These are phyloP conservation scores for Naja naja DNA, from an alignment of 2,113 vertebrate species.

Conservation along the genomic window DNA sequence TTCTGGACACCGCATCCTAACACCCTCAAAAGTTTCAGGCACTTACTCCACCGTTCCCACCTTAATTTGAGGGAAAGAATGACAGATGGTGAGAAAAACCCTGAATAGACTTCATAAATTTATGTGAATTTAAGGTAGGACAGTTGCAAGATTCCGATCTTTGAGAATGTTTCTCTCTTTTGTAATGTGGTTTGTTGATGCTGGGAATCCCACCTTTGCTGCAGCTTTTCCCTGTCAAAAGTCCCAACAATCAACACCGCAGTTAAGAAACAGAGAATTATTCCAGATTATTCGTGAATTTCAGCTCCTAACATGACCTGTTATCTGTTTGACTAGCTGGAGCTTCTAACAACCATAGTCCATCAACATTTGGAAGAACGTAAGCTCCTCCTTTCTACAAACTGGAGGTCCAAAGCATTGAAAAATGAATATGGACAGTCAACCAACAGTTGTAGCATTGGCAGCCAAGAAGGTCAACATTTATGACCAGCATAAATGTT, in stretches of 20 bases:
- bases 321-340: neutral
- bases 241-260: neutral
- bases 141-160: neutral
- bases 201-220: neutral
- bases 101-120: neutral
- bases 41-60: neutral
- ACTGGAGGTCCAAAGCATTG: neutral
- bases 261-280: neutral
- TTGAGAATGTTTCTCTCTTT: neutral
- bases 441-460: neutral
- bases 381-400: neutral
- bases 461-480: neutral
- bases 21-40: neutral
- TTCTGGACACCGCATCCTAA: neutral
- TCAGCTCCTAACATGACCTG: neutral
- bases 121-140: neutral
- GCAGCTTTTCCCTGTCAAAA: neutral
- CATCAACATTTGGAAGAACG: neutral
- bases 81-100: neutral
- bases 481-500: neutral
- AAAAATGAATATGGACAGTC: neutral
- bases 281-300: neutral
- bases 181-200: neutral
- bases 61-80: neutral
- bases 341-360: neutral